These are phyloP conservation scores for Dorcus parallelipipedus DNA, from an alignment of 2,888 invertebrate genomes.

Conservation along the genomic window DNA sequence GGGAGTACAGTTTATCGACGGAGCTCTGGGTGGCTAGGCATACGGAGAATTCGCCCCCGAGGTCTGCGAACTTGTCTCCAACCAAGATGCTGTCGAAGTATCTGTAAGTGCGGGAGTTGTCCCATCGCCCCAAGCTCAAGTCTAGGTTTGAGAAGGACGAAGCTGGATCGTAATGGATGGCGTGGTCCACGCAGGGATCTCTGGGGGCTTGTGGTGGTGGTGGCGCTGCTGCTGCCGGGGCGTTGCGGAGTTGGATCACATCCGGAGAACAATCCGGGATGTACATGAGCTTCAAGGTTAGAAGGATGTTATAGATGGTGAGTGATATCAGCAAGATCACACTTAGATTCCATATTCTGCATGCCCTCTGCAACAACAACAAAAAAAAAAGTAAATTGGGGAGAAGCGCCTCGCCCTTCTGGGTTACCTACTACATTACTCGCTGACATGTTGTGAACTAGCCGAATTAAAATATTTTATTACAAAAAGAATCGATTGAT, in stretches of 20 bases:
- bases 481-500: too few relatives aligned
- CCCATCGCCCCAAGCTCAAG: conserved; percentile 71
- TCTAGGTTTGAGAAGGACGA: conserved; percentile 57
- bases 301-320: conserved; percentile 61
- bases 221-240: conserved; percentile 4
- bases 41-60: conserved; percentile 59
- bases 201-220: neutral
- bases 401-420: too few relatives aligned
- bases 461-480: too few relatives aligned
- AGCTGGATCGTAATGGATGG: conserved; percentile 46
- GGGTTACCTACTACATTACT: too few relatives aligned
- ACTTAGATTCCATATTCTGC: conserved; percentile 69
- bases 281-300: conserved; percentile 58
- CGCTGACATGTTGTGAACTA: too few relatives aligned
- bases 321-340: conserved; percentile 62
- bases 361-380: conserved; percentile 42
- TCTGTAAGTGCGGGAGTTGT: conserved; percentile 64
- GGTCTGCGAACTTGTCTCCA: conserved; percentile 62
- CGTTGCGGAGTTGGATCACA: conserved; percentile 19
- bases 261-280: conserved; percentile 46
- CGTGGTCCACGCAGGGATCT: conserved; percentile 7
- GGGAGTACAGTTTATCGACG: conserved; percentile 73
- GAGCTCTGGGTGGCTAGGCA: conserved; percentile 85
- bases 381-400: neutral
- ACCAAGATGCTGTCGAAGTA: conserved; percentile 70